Evolutionary conservation across 30 jellyfish, hydroid and myxozoan species (phyloP).

Genomic region (Aurelia aurita): DNA sequence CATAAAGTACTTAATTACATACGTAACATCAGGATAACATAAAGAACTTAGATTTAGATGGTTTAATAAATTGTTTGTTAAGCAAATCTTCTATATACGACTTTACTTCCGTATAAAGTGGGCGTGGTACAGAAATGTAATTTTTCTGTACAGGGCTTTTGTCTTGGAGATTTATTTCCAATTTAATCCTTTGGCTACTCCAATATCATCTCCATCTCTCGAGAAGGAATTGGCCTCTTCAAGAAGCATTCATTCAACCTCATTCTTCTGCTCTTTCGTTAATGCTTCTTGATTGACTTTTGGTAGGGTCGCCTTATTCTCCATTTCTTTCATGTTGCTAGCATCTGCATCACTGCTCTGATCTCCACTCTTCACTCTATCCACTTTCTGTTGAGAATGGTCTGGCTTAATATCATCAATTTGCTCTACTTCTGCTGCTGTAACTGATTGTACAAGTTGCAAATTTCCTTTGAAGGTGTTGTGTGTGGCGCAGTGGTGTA

Average conservation of each 20-base stretch:
- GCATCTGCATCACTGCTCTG: no score
- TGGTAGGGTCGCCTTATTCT: no score
- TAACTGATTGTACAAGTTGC: no score
- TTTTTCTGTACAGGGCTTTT: conserved; percentile 48
- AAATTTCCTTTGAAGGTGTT: no score
- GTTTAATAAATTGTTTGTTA: conserved; percentile 13
- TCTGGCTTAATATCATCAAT: no score
- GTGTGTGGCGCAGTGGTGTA: no score
- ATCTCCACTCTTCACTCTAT: no score
- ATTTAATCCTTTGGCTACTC: conserved; percentile 36
- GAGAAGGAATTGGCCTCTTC: conserved; percentile 24
- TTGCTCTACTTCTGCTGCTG: no score
- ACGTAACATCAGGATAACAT: no score
- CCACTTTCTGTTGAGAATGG: no score
- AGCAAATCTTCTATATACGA: conserved; percentile 37
- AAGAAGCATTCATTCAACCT: conserved; percentile 29
- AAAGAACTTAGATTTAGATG: conserved; percentile 25
- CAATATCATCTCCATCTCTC: conserved; percentile 28
- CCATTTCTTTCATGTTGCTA: no score
- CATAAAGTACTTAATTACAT: no score
- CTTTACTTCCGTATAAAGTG: conserved; percentile 57
- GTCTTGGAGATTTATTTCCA: conserved; percentile 25
- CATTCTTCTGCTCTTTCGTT: conserved; percentile 8
- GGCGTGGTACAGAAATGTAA: conserved; percentile 47
- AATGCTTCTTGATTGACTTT: conserved; percentile 2